A percentile compares a stretch with the other conserved stretches of the same genome.
These are phyloP conservation scores for Eriosoma lanigerum DNA, from an alignment of 1,140 invertebrate species.

Conservation along the genomic window DNA sequence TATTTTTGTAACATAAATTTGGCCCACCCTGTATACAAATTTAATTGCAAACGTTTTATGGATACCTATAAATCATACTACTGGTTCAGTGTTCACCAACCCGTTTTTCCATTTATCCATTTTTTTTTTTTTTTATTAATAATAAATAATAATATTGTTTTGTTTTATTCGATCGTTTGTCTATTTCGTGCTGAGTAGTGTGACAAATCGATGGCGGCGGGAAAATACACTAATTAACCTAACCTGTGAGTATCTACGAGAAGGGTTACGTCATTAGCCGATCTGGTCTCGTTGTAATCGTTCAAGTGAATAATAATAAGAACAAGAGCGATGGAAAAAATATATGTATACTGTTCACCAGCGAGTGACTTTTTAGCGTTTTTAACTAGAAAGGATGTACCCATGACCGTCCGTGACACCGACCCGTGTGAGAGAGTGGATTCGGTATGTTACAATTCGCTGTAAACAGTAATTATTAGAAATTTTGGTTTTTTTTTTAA, in stretches of 20 bases:
- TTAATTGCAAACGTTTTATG: no score
- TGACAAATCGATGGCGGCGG: constrained; percentile 17
- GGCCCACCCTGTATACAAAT: no score
- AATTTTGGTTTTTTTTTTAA: constrained; percentile 43
- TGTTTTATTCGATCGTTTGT: neutral
- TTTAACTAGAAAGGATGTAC: constrained; percentile 26
- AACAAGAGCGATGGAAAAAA: constrained; percentile 21
- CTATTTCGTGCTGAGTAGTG: neutral
- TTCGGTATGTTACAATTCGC: constrained; percentile 19
- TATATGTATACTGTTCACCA: constrained; percentile 8
- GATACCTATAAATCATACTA: no score
- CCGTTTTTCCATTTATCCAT: neutral
- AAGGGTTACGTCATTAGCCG: constrained; percentile 43
- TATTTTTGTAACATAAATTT: no score
- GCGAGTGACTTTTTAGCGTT: constrained; percentile 33
- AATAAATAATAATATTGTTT: neutral
- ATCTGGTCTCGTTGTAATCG: constrained; percentile 41
- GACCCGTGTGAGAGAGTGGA: constrained; percentile 24
- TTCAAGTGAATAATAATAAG: constrained; percentile 46
- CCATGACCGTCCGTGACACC: constrained; percentile 48
- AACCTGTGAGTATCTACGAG: neutral
- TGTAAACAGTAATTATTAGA: constrained; percentile 45
- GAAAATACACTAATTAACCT: constrained; percentile 41
- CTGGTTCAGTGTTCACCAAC: no score
- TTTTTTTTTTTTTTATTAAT: neutral